Evolutionary conservation across 2,113 vertebrate species (phyloP).

Genomic region (Cercocebus atys): DNA sequence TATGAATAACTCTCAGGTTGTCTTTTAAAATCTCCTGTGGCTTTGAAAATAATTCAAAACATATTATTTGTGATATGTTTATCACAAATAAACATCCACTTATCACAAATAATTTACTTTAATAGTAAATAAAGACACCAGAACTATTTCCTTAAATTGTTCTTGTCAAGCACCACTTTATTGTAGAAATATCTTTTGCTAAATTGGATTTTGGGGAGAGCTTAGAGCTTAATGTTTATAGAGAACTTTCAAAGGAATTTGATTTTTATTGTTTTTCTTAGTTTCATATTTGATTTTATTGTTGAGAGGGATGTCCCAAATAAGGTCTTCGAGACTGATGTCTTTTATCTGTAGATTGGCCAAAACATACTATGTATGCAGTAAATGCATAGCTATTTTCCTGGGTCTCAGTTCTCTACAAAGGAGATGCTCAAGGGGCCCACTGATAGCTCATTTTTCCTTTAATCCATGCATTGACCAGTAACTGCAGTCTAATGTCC

Average conservation of each 20-base stretch:
- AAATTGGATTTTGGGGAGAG: conserved; percentile 64
- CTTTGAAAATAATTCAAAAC: conserved; percentile 38
- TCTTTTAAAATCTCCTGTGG: neutral
- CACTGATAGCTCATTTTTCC: neutral
- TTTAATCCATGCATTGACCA: neutral
- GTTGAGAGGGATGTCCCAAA: conserved; percentile 67
- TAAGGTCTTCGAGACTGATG: conserved; percentile 21
- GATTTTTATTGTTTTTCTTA: conserved; percentile 71
- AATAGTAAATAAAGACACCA: conserved; percentile 31
- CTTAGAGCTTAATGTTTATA: conserved; percentile 61
- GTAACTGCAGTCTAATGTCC: neutral
- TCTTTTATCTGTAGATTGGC: conserved; percentile 3
- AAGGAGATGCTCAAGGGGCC: neutral
- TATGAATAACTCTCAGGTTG: neutral
- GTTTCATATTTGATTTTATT: conserved; percentile 62
- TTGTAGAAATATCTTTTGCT: conserved; percentile 60
- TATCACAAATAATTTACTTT: neutral
- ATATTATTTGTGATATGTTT: neutral
- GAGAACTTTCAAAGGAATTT: conserved; percentile 64
- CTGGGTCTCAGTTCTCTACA: neutral
- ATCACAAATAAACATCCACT: too few species aligned
- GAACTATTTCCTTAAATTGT: conserved; percentile 54
- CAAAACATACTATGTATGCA: neutral
- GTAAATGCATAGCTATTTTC: neutral
- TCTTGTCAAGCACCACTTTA: conserved; percentile 60